Evolutionary conservation across 2,888 invertebrate species (phyloP), one percentile per base, ranked within the genome.

Genomic region (Bellardia pandia): DNA sequence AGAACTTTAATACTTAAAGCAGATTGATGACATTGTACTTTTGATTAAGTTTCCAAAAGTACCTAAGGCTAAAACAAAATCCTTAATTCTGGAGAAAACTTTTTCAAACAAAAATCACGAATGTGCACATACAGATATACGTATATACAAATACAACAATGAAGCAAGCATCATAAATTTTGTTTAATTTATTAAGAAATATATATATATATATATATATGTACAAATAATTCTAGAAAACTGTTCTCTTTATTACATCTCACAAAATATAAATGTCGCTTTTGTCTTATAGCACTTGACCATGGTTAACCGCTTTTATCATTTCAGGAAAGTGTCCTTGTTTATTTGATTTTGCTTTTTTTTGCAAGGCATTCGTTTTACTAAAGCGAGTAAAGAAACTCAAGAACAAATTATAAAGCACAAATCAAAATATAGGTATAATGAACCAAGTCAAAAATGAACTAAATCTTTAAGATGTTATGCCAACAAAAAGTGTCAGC

Each of bases 351-450:
- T 58, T 9, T 58, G 14, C 37, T 60, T 60, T 60, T 33, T 42
- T 9, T n/a, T 9, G 14, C 42, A 64, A 53, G 40, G 53, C 14
- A 56, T 62, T 75, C 62, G 1, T 33, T 37, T 58, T 48, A 42
- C 37, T 48, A 16, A n/a, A 23, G n/a, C 48, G 14, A 83, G 33
- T 64, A 58, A 72, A 64, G n/a, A 33, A 53, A 45, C 37, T 23
- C 1, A 23, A 23, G 58, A 71, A 56, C 11, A 53, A 58, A 79
- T 79, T 78, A 80, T 66, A 72, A 60, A 72, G 72, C 80, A 77
- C 68, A 85, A 87, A 87, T 87, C 72, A 87, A 87, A 81, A 78
- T 74, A 86, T 23, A 23, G 23, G 23, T 23, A 23, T 83, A 83
- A 84, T 80, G 69, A 87, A 81, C 58, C 51, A 69, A 76, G 77